A percentile compares a stretch with the other conserved stretches of the same genome.
phyloP scores from a whole-genome alignment of 2,113 vertebrate species.

The Donacobius atricapilla region DNA sequence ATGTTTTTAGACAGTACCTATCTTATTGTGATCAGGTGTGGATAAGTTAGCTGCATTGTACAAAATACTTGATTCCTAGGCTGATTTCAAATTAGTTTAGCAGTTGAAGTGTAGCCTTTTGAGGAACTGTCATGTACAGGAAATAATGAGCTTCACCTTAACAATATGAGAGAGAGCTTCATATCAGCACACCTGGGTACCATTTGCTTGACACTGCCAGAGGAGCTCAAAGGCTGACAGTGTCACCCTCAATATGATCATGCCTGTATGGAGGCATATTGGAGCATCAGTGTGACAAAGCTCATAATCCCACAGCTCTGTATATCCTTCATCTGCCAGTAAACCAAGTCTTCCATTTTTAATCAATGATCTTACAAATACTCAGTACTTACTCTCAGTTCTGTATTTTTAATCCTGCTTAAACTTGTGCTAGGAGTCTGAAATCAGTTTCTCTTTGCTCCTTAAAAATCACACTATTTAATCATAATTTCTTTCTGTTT shows the following conservation, averaged over 20 bases:
- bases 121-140: background rate
- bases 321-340: background rate
- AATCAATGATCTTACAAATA: background rate
- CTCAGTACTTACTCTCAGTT: background rate
- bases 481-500: background rate
- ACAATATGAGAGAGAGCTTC: background rate
- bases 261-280: background rate
- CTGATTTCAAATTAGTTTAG: background rate
- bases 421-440: background rate
- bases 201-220: background rate
- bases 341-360: background rate
- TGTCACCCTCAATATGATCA: background rate
- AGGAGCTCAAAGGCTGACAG: background rate
- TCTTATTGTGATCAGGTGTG: background rate
- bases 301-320: background rate
- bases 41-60: background rate
- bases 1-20: background rate
- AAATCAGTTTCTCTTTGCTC: background rate
- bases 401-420: background rate
- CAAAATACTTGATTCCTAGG: background rate
- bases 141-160: background rate
- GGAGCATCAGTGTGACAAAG: background rate
- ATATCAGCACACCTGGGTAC: background rate
- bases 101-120: background rate
- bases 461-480: background rate